These are phyloP conservation scores for Spatulosminthurus flaviceps DNA, from an alignment of 2,888 invertebrate species.

Conservation along the genomic window DNA sequence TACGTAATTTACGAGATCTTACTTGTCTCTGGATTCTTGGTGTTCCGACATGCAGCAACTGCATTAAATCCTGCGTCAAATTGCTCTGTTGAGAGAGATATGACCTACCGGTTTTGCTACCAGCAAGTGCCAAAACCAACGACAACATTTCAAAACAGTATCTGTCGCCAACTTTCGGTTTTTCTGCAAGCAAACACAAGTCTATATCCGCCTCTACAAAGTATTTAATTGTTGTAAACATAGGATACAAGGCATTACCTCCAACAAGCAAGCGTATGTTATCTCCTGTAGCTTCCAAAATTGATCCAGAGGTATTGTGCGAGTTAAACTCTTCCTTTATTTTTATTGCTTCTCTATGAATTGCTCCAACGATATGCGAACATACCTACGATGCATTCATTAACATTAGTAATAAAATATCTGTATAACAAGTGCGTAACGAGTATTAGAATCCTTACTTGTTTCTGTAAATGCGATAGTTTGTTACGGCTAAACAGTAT, in stretches of 20 bases:
- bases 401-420: not conserved
- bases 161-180: constrained; percentile 75
- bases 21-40: constrained; percentile 94
- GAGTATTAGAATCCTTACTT: constrained; percentile 70
- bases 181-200: constrained; percentile 49
- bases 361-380: constrained; percentile 87
- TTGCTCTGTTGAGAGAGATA: constrained; percentile 91
- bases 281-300: constrained; percentile 55
- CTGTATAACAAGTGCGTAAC: not conserved
- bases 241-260: constrained; percentile 39
- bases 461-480: constrained; percentile 90
- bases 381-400: constrained; percentile 72
- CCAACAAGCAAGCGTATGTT: constrained; percentile 57
- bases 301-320: constrained; percentile 54
- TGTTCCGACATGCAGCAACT: constrained; percentile 90
- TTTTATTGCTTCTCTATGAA: constrained; percentile 85
- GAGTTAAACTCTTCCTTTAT: constrained; percentile 93
- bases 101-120: constrained; percentile 87
- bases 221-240: too few relatives aligned
- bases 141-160: constrained; percentile 98
- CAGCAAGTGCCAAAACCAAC: constrained; percentile 91
- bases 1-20: constrained; percentile 40
- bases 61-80: constrained; percentile 83
- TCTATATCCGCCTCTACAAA: not conserved
- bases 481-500: constrained; percentile 94